These are phyloP conservation scores for Bergia sp. DNA, from an alignment of 92 coral and sea anemone species.

Conservation along the genomic window DNA sequence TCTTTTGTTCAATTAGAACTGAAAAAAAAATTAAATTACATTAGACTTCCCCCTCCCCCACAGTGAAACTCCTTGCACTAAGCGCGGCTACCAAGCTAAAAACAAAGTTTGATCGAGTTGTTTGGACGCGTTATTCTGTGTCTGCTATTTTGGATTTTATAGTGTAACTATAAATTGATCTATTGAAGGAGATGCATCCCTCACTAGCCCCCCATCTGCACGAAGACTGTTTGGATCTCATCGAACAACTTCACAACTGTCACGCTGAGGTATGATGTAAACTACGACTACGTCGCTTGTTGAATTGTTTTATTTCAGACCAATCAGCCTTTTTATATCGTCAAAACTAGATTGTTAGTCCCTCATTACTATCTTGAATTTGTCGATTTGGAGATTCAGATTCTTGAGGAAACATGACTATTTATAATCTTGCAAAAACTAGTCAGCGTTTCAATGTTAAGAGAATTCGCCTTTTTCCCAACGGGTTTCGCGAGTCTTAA, in stretches of 20 bases:
- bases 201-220: slow-evolving; percentile 93
- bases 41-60: too few species aligned
- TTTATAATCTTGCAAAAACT: background rate
- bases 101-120: background rate
- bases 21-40: too few species aligned
- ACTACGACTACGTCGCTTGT: background rate
- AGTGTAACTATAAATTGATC: background rate
- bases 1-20: too few species aligned
- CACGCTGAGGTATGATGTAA: slow-evolving; percentile 73
- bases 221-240: slow-evolving; percentile 79
- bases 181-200: slow-evolving; percentile 70
- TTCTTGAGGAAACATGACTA: background rate
- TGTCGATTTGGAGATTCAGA: background rate
- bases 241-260: slow-evolving; percentile 78
- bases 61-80: too few species aligned
- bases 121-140: background rate
- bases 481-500: too few species aligned
- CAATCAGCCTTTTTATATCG: background rate
- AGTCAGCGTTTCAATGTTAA: too few species aligned
- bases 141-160: background rate
- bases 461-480: background rate
- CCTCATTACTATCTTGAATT: background rate
- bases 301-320: background rate
- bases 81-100: background rate
- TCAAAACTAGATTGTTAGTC: background rate